Evolutionary conservation across 2,113 vertebrate genomes (phyloP), one percentile per base, ranked within the genome.

Genomic region (Antennarius striatus): DNA sequence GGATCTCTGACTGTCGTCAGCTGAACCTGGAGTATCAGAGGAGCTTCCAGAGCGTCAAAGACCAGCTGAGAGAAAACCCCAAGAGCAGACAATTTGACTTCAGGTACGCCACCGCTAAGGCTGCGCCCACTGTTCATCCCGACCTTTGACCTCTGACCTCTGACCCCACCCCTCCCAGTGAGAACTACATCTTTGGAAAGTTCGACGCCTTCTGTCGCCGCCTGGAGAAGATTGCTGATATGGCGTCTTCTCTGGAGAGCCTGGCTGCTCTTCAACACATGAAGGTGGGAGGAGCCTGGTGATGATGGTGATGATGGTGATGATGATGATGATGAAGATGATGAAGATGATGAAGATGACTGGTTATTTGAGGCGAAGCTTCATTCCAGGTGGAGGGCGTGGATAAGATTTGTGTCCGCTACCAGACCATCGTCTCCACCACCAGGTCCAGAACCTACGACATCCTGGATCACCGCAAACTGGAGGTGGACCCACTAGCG

Each of bases 151-250:
- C n/a, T 13, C 43, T 9, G 0, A 42, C 3, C n/a, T 13, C 43
- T 22, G 12, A 22, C 36, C 54, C 9, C 12, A 1, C 6, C 32
- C 4, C 47, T 5, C 22, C n/a, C 79, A 95, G 94, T 88, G 93
- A 95, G 75, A 95, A 94, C 80, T 94, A 94, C 53, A 94, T 95
- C 73, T 95, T 95, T 71, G 94, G 94, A 63, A 95, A 94, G 89
- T 93, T 95, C 71, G 92, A 94, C 36, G 80, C 90, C 4, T 95
- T 95, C 85, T 95, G 94, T 87, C 88, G 90, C 53, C 93, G 92
- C 36, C 81, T 95, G 85, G 91, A 94, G 86, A 94, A 95, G 78
- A 90, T 95, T 40, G 89, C 87, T 30, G 88, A 94, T 72, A 88
- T 95, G 82, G 88, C 89, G 12, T 88, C 85, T 15, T 83, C 82